Evolutionary conservation across 2,797 vertebrate genomes (phyloP).

Genomic region (Telmatherina bonti): DNA sequence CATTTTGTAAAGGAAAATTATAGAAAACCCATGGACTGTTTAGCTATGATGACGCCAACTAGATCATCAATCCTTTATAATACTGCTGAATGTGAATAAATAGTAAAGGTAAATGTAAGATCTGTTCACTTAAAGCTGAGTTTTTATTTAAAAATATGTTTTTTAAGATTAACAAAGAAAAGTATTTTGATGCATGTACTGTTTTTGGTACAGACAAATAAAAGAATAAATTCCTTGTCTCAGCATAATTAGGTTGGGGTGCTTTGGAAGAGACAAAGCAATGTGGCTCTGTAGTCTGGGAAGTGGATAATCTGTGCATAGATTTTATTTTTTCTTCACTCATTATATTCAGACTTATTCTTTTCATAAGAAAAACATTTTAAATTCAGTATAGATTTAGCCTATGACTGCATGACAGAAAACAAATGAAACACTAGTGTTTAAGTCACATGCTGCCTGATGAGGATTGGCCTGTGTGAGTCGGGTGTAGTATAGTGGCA

Average conservation of each 20-base stretch:
- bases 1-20: too few species aligned
- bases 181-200: too few species aligned
- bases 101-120: too few species aligned
- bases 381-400: conserved; percentile 1
- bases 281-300: conserved; percentile 48
- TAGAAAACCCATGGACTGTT: too few species aligned
- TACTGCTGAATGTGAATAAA: too few species aligned
- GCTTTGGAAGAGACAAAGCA: conserved; percentile 55
- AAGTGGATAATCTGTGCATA: conserved; percentile 45
- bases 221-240: too few species aligned
- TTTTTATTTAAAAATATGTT: neutral
- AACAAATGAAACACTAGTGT: conserved; percentile 31
- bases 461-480: conserved; percentile 70
- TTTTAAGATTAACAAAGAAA: too few species aligned
- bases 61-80: too few species aligned
- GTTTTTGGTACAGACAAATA: neutral
- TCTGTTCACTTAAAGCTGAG: neutral
- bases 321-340: conserved; percentile 32
- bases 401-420: conserved; percentile 11
- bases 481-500: conserved; percentile 68
- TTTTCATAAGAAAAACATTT: too few species aligned
- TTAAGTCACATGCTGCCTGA: conserved; percentile 62
- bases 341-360: conserved; percentile 3
- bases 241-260: neutral
- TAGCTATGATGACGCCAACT: too few species aligned